Percentiles rank a stretch among this genome's conserved stretches.
Conservation (phyloP, 2,797 vertebrate genomes). For the Manis crassicaudata region DNA sequence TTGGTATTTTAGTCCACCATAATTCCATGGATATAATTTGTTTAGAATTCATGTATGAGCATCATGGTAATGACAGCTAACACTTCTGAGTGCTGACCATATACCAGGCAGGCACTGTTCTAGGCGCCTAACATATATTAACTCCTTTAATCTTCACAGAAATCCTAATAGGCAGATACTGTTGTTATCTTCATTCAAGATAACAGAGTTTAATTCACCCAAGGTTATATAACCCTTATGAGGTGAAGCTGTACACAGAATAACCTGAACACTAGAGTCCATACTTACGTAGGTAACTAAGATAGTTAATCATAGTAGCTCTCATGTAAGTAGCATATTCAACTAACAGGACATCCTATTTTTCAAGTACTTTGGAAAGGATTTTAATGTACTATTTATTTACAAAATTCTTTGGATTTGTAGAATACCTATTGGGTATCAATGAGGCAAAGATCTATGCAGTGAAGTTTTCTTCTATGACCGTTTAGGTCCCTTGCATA, state of each 20-base stretch:
- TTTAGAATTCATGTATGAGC: neutral
- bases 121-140: neutral
- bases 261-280: neutral
- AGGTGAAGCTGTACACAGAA: neutral
- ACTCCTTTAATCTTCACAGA: neutral
- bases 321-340: neutral
- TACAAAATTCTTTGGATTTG: constrained; percentile 14
- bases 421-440: neutral
- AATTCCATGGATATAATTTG: neutral
- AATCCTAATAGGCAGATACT: neutral
- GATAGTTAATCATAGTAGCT: neutral
- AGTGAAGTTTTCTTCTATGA: neutral
- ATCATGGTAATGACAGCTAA: neutral
- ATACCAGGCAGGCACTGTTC: neutral
- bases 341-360: neutral
- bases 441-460: neutral
- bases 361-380: neutral
- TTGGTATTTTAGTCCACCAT: neutral
- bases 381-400: neutral
- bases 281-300: neutral
- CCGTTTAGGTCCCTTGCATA: neutral
- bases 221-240: neutral
- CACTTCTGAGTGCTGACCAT: neutral
- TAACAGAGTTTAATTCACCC: neutral
- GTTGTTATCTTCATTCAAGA: neutral